Conservation (phyloP, 1,140 invertebrate genomes). For the Hyles euphorbiae region DNA sequence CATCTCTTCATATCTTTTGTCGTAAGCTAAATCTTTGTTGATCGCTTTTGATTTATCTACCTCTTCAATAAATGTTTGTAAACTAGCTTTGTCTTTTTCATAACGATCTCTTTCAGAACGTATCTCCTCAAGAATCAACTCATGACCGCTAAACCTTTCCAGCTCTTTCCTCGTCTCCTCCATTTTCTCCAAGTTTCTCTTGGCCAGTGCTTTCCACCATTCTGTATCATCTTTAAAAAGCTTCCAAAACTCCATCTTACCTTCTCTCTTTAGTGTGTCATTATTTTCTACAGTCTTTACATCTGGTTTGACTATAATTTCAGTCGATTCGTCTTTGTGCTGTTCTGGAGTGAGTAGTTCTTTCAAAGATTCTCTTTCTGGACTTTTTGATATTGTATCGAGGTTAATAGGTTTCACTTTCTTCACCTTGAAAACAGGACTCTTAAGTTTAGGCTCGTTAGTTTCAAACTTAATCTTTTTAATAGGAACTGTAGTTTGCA, state of each 20-base stretch:
- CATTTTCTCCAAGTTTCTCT: constrained; percentile 70
- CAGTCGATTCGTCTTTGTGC: constrained; percentile 29
- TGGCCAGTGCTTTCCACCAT: constrained; percentile 69
- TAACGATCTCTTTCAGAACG: constrained; percentile 54
- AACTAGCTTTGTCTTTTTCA: constrained; percentile 53
- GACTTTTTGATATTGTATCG: constrained; percentile 25
- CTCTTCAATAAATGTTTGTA: constrained; percentile 64
- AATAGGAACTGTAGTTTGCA: constrained; percentile 27
- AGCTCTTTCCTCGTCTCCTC: constrained; percentile 65
- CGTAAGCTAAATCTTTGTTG: constrained; percentile 61
- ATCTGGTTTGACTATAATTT: constrained; percentile 29
- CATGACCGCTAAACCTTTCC: constrained; percentile 66
- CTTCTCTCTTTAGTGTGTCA: constrained; percentile 30
- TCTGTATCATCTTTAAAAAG: constrained; percentile 71
- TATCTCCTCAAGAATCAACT: constrained; percentile 59
- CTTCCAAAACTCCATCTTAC: constrained; percentile 65
- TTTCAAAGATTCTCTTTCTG: constrained; percentile 15
- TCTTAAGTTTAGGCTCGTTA: constrained; percentile 41
- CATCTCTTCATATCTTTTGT: constrained; percentile 67
- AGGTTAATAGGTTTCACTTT: constrained; percentile 60
- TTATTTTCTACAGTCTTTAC: not conserved
- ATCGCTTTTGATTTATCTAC: constrained; percentile 60
- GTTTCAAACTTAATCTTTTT: constrained; percentile 34
- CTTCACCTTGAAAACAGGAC: constrained; percentile 52
- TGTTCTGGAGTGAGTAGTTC: constrained; percentile 24